Conservation (phyloP, 2,113 vertebrate species). For the Galbula dea region DNA sequence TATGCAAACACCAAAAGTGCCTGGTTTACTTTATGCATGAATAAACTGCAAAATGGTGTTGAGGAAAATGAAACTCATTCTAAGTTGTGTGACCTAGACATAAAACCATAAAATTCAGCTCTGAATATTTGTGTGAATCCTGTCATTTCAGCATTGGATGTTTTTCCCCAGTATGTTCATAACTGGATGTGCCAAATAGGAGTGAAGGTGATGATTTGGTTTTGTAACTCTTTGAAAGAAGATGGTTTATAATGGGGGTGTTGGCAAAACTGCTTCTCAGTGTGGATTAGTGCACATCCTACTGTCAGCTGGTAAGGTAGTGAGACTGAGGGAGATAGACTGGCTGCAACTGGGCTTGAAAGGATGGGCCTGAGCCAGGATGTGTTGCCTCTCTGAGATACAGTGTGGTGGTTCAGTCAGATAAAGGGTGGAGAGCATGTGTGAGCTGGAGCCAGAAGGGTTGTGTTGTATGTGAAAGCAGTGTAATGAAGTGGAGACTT, state of each 20-base stretch:
- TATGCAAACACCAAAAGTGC: not conserved
- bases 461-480: not conserved
- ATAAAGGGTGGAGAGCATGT: not conserved
- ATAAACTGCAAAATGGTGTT: conserved; percentile 28
- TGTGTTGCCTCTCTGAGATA: not conserved
- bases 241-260: not conserved
- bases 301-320: not conserved
- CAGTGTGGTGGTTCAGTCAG: not conserved
- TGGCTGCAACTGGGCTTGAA: not conserved
- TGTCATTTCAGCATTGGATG: not conserved
- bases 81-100: not conserved
- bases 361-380: not conserved
- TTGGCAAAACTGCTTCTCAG: not conserved
- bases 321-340: not conserved
- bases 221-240: not conserved
- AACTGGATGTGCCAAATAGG: not conserved
- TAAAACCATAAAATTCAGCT: not conserved
- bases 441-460: not conserved
- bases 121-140: conserved; percentile 16
- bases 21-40: conserved; percentile 26
- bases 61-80: not conserved
- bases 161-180: not conserved
- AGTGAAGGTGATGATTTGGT: not conserved
- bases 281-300: not conserved
- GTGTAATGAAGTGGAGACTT: not conserved